Evolutionary conservation across 2,888 invertebrate species (phyloP), one percentile per base, ranked within the genome.

Genomic region (Blomia tropicalis): DNA sequence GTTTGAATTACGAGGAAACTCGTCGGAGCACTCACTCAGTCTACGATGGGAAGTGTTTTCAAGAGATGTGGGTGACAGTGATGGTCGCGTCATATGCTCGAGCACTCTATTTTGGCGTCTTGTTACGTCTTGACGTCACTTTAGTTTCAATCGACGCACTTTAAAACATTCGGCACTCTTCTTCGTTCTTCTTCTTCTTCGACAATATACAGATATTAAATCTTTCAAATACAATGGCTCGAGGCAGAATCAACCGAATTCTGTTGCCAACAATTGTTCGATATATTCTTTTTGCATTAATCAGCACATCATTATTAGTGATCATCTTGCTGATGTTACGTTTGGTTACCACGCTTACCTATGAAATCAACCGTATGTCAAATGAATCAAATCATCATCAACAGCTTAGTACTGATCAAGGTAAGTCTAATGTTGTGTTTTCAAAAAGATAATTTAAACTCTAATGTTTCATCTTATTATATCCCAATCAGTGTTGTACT

Each of bases 331-430:
- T 56, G 17, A 56, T 56, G 56, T 25, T 56, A n/a, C 29, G 29
- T 32, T 25, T 56, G 56, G 29, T 56, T n/a, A 19, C 56, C 2
- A 56, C 56, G 29, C 29, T 56, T 3, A 27, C 29, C 2, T 2
- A 56, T 31, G 56, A 56, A 25, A 56, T 56, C n/a, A 23, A 56
- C 54, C 54, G 25, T n/a, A 54, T 22, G 29, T 29, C 56, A 3
- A 30, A 56, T 22, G 22, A 56, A 29, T 29, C 56, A 3, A 30
- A 56, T 22, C 17, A 56, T 56, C 11, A 54, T 14, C 25, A 22
- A 11, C 27, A 23, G 7, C 14, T 56, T n/a, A 22, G 1, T 14
- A 56, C 56, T 5, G 56, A 29, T 29, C 25, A 56, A 56, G 56
- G 56, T 31, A 2, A 51, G 51, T 7, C 17, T 47, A n/a, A 7